Percentiles rank a stretch among this genome's conserved stretches.
These are phyloP conservation scores for Chesias legatella DNA, from an alignment of 2,888 invertebrate species.

Conservation along the genomic window DNA sequence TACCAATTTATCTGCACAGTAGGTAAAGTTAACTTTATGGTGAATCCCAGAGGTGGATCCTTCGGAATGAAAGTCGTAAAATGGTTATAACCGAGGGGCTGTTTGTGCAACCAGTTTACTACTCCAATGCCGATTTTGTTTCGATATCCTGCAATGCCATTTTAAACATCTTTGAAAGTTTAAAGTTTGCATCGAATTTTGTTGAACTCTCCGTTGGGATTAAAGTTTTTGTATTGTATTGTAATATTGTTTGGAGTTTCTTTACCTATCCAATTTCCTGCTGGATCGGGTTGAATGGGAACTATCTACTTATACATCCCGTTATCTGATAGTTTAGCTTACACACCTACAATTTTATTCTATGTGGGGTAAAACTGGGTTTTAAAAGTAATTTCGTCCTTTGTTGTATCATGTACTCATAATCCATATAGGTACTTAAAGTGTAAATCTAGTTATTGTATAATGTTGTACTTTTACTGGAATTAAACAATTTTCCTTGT, in stretches of 20 bases:
- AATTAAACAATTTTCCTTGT: no score
- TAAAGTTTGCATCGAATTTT: slow-evolving; percentile 9
- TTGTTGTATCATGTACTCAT: no score
- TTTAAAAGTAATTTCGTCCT: no score
- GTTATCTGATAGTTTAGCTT: no score
- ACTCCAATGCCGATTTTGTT: slow-evolving; percentile 23
- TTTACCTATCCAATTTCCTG: no score
- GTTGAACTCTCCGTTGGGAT: slow-evolving; percentile 4
- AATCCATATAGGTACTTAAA: no score
- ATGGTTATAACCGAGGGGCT: slow-evolving; percentile 50
- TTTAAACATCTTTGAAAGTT: slow-evolving; percentile 24
- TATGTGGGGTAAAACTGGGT: no score
- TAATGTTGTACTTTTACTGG: no score
- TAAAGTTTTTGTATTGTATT: slow-evolving; percentile 10
- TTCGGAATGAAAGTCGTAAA: slow-evolving; percentile 59
- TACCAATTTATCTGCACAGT: slow-evolving; percentile 12
- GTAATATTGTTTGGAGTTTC: slow-evolving; percentile 3
- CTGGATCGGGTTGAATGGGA: no score
- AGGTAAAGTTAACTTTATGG: slow-evolving; percentile 19
- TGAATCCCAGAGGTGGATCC: slow-evolving; percentile 37
- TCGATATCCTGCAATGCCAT: slow-evolving; percentile 25
- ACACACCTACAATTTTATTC: no score
- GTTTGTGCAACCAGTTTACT: slow-evolving; percentile 20
- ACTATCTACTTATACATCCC: background rate
- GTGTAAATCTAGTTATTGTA: no score